Conservation (phyloP, 2,113 vertebrate genomes). For the Corythoichthys haematopterus region DNA sequence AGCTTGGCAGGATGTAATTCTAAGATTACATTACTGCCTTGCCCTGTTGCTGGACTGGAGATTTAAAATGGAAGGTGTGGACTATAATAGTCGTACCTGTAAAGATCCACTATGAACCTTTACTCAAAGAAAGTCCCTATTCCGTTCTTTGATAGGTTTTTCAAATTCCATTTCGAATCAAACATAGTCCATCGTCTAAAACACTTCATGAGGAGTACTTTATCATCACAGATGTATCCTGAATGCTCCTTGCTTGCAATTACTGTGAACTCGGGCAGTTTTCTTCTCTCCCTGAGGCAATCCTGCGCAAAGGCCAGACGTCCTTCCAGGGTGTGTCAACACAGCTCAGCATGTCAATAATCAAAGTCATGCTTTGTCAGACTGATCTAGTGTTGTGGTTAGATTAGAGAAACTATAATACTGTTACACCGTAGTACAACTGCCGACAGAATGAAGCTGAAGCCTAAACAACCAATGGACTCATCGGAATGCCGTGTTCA, state of each 20-base stretch:
- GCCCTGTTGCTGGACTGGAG: not conserved
- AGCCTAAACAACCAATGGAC: conserved; percentile 9
- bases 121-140: not conserved
- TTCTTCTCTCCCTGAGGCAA: conserved; percentile 6
- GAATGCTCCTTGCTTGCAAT: conserved; percentile 4
- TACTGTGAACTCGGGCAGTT: conserved; percentile 11
- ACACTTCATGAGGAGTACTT: conserved; percentile 4
- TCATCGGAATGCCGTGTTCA: not conserved
- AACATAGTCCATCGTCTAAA: conserved; percentile 9
- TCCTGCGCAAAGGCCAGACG: conserved; percentile 33
- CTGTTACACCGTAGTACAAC: conserved; percentile 4
- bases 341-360: conserved; percentile 5
- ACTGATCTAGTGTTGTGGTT: not conserved
- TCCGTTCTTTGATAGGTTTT: not conserved
- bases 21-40: not conserved
- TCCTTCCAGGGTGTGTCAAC: conserved; percentile 35
- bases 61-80: not conserved
- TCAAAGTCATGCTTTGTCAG: conserved; percentile 17
- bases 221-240: conserved; percentile 3
- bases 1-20: not conserved
- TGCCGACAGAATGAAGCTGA: not conserved
- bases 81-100: too few species aligned
- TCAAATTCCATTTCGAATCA: conserved; percentile 16
- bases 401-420: conserved; percentile 14
- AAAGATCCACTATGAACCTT: not conserved